Percentiles rank a stretch among this genome's conserved stretches.
Evolutionary conservation across 1,140 invertebrate species (phyloP).

Genomic region (Cardiocondyla obscurior): DNA sequence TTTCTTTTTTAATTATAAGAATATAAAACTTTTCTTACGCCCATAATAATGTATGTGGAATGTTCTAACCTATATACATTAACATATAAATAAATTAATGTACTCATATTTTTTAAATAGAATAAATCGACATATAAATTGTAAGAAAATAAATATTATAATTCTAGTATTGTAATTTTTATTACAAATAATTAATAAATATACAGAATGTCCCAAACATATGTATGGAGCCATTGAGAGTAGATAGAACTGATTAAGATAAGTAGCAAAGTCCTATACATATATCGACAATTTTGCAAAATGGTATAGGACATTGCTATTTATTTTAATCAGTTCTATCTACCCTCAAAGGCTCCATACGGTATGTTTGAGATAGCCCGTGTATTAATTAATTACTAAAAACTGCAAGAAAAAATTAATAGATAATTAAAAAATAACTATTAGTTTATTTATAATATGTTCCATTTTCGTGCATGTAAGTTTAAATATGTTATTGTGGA

Average conservation of each 20-base stretch:
- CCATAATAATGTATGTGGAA: slow-evolving; percentile 20
- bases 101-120: background rate
- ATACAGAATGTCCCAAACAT: too few species aligned
- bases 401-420: background rate
- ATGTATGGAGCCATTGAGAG: too few species aligned
- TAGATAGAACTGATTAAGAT: too few species aligned
- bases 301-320: too few species aligned
- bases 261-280: too few species aligned
- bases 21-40: background rate
- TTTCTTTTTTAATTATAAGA: too few species aligned
- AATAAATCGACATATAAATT: background rate
- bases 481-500: background rate
- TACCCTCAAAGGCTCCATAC: too few species aligned
- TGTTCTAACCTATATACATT: background rate
- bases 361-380: too few species aligned
- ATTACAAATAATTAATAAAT: background rate
- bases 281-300: too few species aligned
- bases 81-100: background rate
- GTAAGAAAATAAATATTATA: background rate
- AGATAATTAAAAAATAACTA: background rate
- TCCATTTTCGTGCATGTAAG: background rate
- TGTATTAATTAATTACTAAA: too few species aligned
- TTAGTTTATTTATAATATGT: background rate
- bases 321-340: too few species aligned
- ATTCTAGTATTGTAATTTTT: background rate